Percentiles rank a stretch among this genome's conserved stretches.
These are phyloP conservation scores for Emydocephalus ijimae DNA, from an alignment of 2,113 vertebrate genomes.

Conservation along the genomic window DNA sequence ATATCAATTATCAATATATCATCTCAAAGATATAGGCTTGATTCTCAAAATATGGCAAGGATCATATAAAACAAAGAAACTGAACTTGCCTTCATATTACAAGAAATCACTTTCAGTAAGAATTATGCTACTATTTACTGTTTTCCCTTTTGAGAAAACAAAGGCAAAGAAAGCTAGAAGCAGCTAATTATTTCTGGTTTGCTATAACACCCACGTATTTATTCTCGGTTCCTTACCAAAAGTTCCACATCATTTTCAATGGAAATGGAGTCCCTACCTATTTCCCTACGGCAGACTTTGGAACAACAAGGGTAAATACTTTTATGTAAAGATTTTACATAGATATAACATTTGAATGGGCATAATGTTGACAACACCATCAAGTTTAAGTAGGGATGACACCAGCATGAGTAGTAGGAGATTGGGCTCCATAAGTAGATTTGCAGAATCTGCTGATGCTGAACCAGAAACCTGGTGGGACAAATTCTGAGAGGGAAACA, in stretches of 20 bases:
- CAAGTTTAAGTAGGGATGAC: not conserved
- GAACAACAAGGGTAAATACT: not conserved
- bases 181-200: not conserved
- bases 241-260: not conserved
- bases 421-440: not conserved
- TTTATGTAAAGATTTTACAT: too few relatives aligned
- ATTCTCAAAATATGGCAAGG: not conserved
- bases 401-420: not conserved
- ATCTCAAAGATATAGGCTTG: not conserved
- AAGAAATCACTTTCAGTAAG: not conserved
- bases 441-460: not conserved
- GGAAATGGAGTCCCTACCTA: not conserved
- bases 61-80: not conserved
- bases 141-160: not conserved
- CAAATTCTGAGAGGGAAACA: not conserved
- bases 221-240: not conserved
- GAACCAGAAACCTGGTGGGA: not conserved
- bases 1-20: conserved; percentile 22
- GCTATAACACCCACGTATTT: not conserved
- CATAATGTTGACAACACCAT: not conserved
- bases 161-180: not conserved
- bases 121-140: not conserved
- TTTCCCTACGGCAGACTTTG: not conserved
- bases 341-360: not conserved
- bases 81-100: not conserved